Evolutionary conservation across 2,888 invertebrate genomes (phyloP), one percentile per base, ranked within the genome.

Genomic region (Drosophila flavopinicola): DNA sequence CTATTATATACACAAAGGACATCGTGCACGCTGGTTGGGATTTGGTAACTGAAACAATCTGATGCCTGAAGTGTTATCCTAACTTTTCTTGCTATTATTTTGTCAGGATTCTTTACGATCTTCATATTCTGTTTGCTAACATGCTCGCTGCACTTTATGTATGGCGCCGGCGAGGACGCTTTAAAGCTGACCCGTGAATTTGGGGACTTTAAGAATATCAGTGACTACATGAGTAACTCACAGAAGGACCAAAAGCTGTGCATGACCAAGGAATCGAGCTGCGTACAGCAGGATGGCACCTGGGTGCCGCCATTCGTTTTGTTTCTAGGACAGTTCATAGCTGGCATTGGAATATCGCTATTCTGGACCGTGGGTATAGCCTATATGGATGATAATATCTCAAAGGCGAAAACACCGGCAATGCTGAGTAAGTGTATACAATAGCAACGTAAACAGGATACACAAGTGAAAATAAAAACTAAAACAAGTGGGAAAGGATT

Each of bases 371-470:
- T 95, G n/a, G 94, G 94, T 0, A 92, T 94, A 9, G 92, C 94
- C 1, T 95, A 95, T 85, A 93, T 95, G 93, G 95, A 95, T 80
- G 95, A 95, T 80, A 95, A 94, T 82, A 93, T 94, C 27, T 93
- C 94, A 74, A 94, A 94, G 85, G 93, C 94, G 2, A 94, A 94
- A 78, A 93, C 94, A 0, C 94, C 95, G 0, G 93, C 93, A 9
- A 90, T 94, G 61, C 92, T 94, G 48, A 94, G 94, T 93, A 89
- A 92, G n/a, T n/a, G n/a, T n/a, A n/a, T n/a, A n/a, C n/a, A n/a
- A n/a, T n/a, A n/a, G n/a, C n/a, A n/a, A n/a, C n/a, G n/a, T n/a
- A n/a, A n/a, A n/a, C n/a, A n/a, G n/a, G n/a, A n/a, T n/a, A n/a
- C n/a, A n/a, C n/a, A n/a, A n/a, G n/a, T n/a, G n/a, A n/a, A n/a